These are phyloP conservation scores for Campylomormyrus numenius DNA, from an alignment of 2,113 vertebrate genomes.

Conservation along the genomic window DNA sequence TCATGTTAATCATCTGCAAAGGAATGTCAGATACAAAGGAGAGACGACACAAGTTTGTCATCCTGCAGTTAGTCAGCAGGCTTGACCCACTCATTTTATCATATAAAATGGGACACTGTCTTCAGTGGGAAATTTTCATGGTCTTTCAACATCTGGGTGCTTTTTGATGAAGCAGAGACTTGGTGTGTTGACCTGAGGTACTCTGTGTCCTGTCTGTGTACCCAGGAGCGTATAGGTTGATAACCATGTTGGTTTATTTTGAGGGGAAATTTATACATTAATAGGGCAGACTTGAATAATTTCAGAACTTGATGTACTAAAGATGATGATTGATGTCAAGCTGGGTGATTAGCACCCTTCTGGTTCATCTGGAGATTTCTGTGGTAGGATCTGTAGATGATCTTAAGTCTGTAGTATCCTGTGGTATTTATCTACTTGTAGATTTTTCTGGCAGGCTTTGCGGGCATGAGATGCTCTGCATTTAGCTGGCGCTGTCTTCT, in stretches of 20 bases:
- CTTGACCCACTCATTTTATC: neutral
- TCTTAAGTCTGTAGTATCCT: neutral
- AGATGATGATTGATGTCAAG: neutral
- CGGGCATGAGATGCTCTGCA: neutral
- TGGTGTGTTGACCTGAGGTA: neutral
- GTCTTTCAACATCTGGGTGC: neutral
- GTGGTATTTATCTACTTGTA: neutral
- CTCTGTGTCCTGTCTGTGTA: neutral
- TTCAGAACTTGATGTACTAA: neutral
- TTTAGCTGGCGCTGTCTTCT: neutral
- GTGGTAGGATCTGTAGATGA: neutral
- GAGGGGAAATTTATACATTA: neutral
- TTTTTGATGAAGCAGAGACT: neutral
- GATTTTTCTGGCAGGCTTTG: neutral
- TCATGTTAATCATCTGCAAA: neutral
- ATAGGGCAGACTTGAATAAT: neutral
- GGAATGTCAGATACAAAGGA: neutral
- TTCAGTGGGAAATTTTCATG: neutral
- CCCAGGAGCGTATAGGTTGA: neutral
- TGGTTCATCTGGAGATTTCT: neutral
- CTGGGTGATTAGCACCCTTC: neutral
- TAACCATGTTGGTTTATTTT: neutral
- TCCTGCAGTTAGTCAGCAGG: neutral
- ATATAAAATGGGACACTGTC: neutral
- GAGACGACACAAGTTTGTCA: neutral